Percentiles rank a stretch among this genome's conserved stretches.
Conservation (phyloP, 2,113 vertebrate species). For the Nothoprocta pentlandii region DNA sequence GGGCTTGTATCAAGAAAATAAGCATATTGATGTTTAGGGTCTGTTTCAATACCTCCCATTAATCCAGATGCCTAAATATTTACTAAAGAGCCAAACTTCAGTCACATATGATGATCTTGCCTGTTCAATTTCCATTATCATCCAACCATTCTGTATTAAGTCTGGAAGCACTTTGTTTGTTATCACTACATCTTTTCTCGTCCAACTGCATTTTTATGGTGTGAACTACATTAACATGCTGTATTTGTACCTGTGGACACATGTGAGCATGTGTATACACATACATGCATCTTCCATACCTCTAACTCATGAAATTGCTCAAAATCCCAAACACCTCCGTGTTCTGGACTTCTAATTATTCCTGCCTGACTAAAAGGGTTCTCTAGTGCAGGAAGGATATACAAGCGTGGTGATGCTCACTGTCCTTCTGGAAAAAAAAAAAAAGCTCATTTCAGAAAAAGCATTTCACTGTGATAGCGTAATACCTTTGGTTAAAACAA, state of each 20-base stretch:
- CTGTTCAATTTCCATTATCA: not conserved
- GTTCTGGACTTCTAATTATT: not conserved
- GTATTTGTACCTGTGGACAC: not conserved
- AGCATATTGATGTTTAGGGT: not conserved
- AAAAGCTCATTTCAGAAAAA: slow-evolving; percentile 37
- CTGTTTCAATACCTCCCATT: not conserved
- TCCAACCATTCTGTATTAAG: not conserved
- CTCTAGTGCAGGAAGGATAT: not conserved
- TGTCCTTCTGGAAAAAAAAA: not conserved
- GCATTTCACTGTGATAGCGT: not conserved
- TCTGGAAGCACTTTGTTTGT: not conserved
- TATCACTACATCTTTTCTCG: not conserved
- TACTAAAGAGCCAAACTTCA: not conserved
- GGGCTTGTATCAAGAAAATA: not conserved
- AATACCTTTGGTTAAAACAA: slow-evolving; percentile 36
- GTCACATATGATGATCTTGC: not conserved
- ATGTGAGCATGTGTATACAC: not conserved
- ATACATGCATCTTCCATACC: not conserved
- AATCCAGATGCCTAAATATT: not conserved
- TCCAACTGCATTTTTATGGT: not conserved
- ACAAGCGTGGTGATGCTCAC: not conserved
- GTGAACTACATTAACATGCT: not conserved
- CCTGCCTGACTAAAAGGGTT: not conserved
- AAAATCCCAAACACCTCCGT: not conserved
- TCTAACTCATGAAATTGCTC: not conserved